A percentile compares a stretch with the other conserved stretches of the same genome.
Conservation (phyloP, 2,113 vertebrate species). For the Menura novaehollandiae region DNA sequence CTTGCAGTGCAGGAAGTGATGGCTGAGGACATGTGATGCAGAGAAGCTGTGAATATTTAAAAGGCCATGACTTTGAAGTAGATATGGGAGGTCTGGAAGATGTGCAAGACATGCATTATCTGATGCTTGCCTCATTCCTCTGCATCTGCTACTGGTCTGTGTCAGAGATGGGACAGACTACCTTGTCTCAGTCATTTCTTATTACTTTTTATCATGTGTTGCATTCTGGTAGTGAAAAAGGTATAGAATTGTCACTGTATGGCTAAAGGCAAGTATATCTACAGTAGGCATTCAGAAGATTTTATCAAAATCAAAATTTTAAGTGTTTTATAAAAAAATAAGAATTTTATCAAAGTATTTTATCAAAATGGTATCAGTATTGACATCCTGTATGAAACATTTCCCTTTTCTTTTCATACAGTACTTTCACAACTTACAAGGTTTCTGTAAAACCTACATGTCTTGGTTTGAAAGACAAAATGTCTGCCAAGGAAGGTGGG, state of each 20-base stretch:
- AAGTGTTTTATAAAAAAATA: not conserved
- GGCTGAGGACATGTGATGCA: not conserved
- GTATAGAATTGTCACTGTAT: not conserved
- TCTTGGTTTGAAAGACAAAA: too few species aligned
- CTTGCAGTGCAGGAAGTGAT: not conserved
- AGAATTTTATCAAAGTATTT: not conserved
- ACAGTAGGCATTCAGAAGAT: not conserved
- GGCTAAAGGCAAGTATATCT: not conserved
- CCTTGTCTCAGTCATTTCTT: not conserved
- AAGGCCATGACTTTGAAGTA: not conserved
- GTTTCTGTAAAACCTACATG: not conserved
- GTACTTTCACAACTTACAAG: not conserved
- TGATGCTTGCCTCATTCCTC: not conserved
- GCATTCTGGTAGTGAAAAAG: not conserved
- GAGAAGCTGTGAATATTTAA: not conserved
- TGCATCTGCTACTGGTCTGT: not conserved
- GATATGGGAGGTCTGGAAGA: not conserved
- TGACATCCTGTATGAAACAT: not conserved
- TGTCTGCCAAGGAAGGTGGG: too few species aligned
- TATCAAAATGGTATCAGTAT: not conserved
- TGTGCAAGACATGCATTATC: not conserved
- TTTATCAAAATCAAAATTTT: not conserved
- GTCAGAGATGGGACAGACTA: not conserved
- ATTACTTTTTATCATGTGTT: not conserved
- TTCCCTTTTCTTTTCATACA: not conserved